Conservation (phyloP, 2,113 vertebrate species). For the Sardina pilchardus region DNA sequence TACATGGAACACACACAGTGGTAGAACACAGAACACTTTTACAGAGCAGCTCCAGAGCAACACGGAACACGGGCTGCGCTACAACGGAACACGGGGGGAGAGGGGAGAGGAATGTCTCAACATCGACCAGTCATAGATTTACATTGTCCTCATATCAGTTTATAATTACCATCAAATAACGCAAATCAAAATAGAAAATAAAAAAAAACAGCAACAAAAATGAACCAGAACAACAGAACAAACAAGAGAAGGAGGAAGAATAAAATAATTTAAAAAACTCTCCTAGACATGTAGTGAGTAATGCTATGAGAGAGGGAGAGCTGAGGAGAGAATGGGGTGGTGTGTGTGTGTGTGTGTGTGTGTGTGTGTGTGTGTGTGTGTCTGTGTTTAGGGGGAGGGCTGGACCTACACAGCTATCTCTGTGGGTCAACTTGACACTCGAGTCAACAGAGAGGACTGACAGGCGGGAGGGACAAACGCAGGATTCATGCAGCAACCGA, state of each 20-base stretch:
- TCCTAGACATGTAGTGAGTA: slow-evolving; percentile 64
- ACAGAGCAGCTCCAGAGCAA: slow-evolving; percentile 80
- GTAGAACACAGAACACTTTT: slow-evolving; percentile 91
- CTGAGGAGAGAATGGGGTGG: slow-evolving; percentile 18
- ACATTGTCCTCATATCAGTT: slow-evolving; percentile 80
- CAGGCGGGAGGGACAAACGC: slow-evolving; percentile 64
- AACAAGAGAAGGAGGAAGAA: slow-evolving; percentile 82
- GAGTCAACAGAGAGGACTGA: slow-evolving; percentile 48
- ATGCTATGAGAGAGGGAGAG: slow-evolving; percentile 56
- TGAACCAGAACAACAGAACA: slow-evolving; percentile 65
- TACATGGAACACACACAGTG: slow-evolving; percentile 83
- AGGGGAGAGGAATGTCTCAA: slow-evolving; percentile 75
- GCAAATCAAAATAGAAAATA: slow-evolving; percentile 58
- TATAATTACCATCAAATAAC: slow-evolving; percentile 80
- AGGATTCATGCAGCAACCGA: slow-evolving; percentile 84
- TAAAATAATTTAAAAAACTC: slow-evolving; percentile 99
- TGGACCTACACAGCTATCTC: slow-evolving; percentile 53
- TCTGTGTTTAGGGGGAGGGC: slow-evolving; percentile 53
- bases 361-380: background rate
- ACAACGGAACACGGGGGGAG: slow-evolving; percentile 46
- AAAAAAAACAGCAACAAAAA: slow-evolving; percentile 65
- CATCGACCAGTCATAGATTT: slow-evolving; percentile 74
- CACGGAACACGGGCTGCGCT: slow-evolving; percentile 2
- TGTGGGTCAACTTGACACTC: slow-evolving; percentile 63
- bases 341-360: background rate